Percentiles rank a stretch among this genome's conserved stretches.
phyloP scores from a whole-genome alignment of 2,797 vertebrate genomes.

The Halcyon chelicuti region DNA sequence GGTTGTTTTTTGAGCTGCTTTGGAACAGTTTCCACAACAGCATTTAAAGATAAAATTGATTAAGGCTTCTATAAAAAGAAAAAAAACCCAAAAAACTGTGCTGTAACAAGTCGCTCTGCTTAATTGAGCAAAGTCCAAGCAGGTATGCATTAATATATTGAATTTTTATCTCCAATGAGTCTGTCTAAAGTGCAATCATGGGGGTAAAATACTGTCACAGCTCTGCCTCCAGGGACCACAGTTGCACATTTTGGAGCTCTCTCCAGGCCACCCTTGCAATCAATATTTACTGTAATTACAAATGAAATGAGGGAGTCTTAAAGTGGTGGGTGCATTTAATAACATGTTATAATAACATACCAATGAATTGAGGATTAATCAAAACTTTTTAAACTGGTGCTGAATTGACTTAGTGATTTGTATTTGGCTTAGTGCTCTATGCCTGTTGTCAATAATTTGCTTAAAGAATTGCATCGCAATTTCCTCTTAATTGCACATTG shows the following conservation, averaged over 20 bases:
- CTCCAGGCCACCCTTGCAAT: neutral
- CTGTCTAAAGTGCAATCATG: neutral
- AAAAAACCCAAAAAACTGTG: no score
- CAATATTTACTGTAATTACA: slow-evolving; percentile 14
- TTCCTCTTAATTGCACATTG: slow-evolving; percentile 58
- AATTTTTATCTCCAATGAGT: neutral
- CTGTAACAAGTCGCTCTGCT: neutral
- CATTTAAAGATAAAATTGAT: neutral
- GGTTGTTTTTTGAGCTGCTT: neutral
- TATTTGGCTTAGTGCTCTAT: slow-evolving; percentile 7
- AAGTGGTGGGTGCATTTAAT: slow-evolving; percentile 19
- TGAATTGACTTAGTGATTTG: slow-evolving; percentile 52
- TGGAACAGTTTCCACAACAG: neutral
- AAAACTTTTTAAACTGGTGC: slow-evolving; percentile 39
- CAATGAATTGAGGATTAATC: slow-evolving; percentile 56
- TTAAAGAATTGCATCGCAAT: slow-evolving; percentile 13
- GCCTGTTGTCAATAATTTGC: slow-evolving; percentile 46
- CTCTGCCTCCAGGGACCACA: neutral
- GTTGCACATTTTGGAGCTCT: neutral
- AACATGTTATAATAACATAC: slow-evolving; percentile 7
- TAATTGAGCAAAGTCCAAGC: neutral
- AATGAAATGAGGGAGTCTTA: slow-evolving; percentile 2
- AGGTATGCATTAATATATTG: neutral
- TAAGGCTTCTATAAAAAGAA: neutral
- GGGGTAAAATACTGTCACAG: neutral